phyloP scores from a whole-genome alignment of 2,888 invertebrate species.

The Oxytorus armatus region DNA sequence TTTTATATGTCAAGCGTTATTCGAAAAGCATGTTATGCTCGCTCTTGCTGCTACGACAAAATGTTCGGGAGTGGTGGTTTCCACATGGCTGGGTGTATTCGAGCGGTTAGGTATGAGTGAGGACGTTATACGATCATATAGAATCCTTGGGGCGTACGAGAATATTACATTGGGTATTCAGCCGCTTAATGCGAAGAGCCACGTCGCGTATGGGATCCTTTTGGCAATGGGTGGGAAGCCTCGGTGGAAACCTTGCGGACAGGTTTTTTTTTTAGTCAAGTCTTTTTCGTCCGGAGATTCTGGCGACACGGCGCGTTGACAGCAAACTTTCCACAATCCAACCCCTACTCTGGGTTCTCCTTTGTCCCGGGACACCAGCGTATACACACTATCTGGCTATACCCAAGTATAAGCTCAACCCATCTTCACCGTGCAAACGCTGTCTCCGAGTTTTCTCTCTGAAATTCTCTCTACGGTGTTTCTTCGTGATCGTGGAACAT shows the following conservation, averaged over 20 bases:
- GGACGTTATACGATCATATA: slow-evolving; percentile 37
- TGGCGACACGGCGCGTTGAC: slow-evolving; percentile 46
- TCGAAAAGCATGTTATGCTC: slow-evolving; percentile 1
- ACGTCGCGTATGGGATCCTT: slow-evolving; percentile 21
- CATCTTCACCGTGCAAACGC: slow-evolving; percentile 19
- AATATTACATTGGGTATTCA: slow-evolving; percentile 70
- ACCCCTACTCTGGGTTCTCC: slow-evolving; percentile 27
- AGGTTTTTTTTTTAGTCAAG: not conserved
- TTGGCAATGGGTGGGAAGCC: not conserved
- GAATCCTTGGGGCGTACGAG: slow-evolving; percentile 55
- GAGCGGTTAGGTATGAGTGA: slow-evolving; percentile 15
- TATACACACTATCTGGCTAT: slow-evolving; percentile 15
- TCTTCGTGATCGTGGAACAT: slow-evolving; percentile 17
- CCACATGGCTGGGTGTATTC: slow-evolving; percentile 9
- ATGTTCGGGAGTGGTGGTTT: not conserved
- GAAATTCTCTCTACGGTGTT: slow-evolving; percentile 14
- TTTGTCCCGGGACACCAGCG: slow-evolving; percentile 50
- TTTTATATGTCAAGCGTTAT: slow-evolving; percentile 22
- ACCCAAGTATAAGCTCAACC: slow-evolving; percentile 35
- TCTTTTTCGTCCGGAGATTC: slow-evolving; percentile 47
- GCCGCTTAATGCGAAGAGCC: slow-evolving; percentile 64
- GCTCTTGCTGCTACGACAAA: not conserved
- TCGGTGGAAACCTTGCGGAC: not conserved
- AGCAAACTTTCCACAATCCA: slow-evolving; percentile 37
- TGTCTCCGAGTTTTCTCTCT: slow-evolving; percentile 27